Base-by-base conservation (phyloP, 2,888 invertebrate genomes). In the Drosophila sordidapex region DNA sequence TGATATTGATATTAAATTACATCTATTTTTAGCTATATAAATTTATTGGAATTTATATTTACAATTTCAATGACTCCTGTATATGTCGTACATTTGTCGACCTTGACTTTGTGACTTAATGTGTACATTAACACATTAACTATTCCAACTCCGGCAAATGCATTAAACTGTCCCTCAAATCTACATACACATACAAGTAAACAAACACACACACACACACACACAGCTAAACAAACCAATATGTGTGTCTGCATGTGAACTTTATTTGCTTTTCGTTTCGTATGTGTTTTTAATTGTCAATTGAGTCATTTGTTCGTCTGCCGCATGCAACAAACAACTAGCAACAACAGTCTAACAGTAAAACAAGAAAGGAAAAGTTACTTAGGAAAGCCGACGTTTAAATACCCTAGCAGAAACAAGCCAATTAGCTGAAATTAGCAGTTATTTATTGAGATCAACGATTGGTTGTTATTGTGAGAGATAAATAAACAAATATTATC, bases 281-380 rank as follows among this genome's bases (percentile, higher is more conserved):
- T 83, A 53, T 67, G 82, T 69, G 67, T 65, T 76, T 57, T 77
- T 87, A 87, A 89, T 89, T 89, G 82, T 87, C 69, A 79, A 70
- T 71, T 67, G 78, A 70, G 40, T 58, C 38, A 62, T 61, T 64
- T 65, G 51, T 66, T 62, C 76, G 63, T 71, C 58, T 79, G 69
- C 60, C 71, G 76, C 87, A 82, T 87, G 82, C 87, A 79, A 84
- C 70, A 70, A 62, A 63, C 51, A 69, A 58, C 46, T 49, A 64
- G 63, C 54, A 58, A 29, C 31, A 54, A 43, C 53, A 51, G 25
- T 72, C 25, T 25, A 60, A 64, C 54, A 56, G 29, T 38, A 46
- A 43, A 62, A 48, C 40, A 70, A 60, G 53, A 33, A 38, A 8
- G n/a, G 5, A 38, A 13, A n/a, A 1, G 1, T 13, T 13, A 1